Evolutionary conservation across 2,113 vertebrate genomes (phyloP).

Genomic region (Microcebus lehilahytsara): DNA sequence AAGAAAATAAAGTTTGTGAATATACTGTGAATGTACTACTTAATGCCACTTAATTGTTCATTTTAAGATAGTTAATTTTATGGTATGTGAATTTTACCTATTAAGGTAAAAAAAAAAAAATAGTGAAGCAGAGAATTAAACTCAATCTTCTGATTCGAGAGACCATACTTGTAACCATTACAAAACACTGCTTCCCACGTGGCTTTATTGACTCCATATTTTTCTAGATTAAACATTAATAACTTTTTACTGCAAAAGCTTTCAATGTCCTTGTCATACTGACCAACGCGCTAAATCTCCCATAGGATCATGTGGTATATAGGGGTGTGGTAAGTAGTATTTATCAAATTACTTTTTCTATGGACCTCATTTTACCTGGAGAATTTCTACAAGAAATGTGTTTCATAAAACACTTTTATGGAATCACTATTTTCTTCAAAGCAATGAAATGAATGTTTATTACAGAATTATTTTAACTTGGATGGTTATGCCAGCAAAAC

Average conservation of each 20-base stretch:
- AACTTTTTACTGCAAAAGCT: background rate
- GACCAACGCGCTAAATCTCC: background rate
- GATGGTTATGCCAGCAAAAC: background rate
- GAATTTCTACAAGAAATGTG: background rate
- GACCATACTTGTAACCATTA: background rate
- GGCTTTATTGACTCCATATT: background rate
- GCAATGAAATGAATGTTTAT: background rate
- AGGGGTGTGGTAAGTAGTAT: background rate
- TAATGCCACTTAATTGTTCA: background rate
- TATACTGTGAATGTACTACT: background rate
- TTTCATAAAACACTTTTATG: background rate
- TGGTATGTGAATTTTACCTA: background rate
- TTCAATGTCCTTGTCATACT: background rate
- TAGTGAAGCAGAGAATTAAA: background rate
- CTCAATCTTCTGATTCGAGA: background rate
- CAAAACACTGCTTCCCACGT: background rate
- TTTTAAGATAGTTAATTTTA: background rate
- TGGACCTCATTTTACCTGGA: background rate
- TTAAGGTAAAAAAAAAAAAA: background rate
- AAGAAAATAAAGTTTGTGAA: background rate
- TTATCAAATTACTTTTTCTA: background rate
- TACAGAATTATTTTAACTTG: constrained; percentile 24
- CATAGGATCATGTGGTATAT: background rate
- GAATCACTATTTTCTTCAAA: constrained; percentile 5
- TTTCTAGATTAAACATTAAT: background rate